These are phyloP conservation scores for Trichopoda pennipes DNA, from an alignment of 2,888 invertebrate species.

Conservation along the genomic window DNA sequence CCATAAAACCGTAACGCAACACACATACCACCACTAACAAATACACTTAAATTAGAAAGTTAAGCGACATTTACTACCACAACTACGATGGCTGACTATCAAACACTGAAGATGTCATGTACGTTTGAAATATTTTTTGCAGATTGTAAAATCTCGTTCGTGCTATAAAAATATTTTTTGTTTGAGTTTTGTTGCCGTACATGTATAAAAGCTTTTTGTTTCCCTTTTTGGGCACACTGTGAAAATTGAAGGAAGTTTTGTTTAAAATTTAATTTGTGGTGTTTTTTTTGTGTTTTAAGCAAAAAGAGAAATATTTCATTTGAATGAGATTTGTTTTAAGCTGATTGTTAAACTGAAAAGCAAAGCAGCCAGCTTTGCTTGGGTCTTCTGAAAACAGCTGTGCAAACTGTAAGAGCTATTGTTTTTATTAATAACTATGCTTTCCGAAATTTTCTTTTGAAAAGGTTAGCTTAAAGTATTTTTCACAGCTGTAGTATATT, in stretches of 20 bases:
- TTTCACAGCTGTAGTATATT: too few species aligned
- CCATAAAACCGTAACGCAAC: conserved; percentile 33
- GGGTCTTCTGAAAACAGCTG: background rate
- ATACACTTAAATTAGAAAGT: conserved; percentile 10
- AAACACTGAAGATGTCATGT: conserved; percentile 60
- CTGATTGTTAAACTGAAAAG: conserved; percentile 13
- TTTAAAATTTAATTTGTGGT: conserved; percentile 28
- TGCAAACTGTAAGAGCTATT: background rate
- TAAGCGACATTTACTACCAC: conserved; percentile 57
- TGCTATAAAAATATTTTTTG: conserved; percentile 56
- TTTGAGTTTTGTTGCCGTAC: background rate
- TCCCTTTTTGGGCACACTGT: background rate
- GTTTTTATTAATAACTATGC: background rate
- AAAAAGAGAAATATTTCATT: background rate
- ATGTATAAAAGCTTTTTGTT: background rate
- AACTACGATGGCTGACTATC: conserved; percentile 53
- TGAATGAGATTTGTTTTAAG: conserved; percentile 30
- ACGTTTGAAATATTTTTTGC: conserved; percentile 61
- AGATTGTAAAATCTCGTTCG: conserved; percentile 60
- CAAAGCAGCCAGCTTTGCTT: background rate
- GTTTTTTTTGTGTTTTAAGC: background rate
- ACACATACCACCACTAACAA: background rate
- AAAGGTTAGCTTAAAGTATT: too few species aligned
- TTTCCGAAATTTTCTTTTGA: too few species aligned
- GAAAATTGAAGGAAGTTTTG: conserved; percentile 12